These are phyloP conservation scores for Squalus acanthias DNA, from an alignment of 2,797 vertebrate genomes.

Conservation along the genomic window DNA sequence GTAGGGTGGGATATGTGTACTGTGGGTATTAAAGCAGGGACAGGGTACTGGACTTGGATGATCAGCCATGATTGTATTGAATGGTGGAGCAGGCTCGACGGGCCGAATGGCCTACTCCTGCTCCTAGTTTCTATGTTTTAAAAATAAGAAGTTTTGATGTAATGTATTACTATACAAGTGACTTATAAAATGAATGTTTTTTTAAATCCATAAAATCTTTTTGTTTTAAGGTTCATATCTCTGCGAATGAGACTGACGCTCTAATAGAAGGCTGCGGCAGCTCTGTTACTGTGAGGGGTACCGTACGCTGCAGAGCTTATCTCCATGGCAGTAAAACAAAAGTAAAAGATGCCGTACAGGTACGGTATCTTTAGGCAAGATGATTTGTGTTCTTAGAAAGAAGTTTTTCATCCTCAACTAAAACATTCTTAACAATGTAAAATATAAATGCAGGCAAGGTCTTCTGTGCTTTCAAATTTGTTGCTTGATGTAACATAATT, in stretches of 20 bases:
- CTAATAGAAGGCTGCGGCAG: conserved; percentile 67
- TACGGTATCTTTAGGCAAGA: conserved; percentile 47
- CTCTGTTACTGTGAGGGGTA: conserved; percentile 69
- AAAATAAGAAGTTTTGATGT: neutral
- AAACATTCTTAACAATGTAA: neutral
- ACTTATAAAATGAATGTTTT: neutral
- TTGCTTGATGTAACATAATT: neutral
- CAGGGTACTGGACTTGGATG: no score
- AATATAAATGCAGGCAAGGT: neutral
- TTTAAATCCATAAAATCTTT: neutral
- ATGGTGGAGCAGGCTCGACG: no score
- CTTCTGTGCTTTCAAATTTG: neutral
- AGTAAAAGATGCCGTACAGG: conserved; percentile 77
- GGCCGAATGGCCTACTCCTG: no score
- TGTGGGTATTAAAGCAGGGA: no score
- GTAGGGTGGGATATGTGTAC: no score
- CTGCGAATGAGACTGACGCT: neutral
- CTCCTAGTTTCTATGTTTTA: neutral
- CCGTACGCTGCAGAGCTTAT: conserved; percentile 76
- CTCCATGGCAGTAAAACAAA: conserved; percentile 80
- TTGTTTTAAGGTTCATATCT: neutral
- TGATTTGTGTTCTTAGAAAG: neutral
- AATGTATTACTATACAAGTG: neutral
- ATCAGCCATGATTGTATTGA: no score
- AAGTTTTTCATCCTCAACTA: neutral